phyloP scores from a whole-genome alignment of 2,888 invertebrate genomes.

The Nomada fucata region DNA sequence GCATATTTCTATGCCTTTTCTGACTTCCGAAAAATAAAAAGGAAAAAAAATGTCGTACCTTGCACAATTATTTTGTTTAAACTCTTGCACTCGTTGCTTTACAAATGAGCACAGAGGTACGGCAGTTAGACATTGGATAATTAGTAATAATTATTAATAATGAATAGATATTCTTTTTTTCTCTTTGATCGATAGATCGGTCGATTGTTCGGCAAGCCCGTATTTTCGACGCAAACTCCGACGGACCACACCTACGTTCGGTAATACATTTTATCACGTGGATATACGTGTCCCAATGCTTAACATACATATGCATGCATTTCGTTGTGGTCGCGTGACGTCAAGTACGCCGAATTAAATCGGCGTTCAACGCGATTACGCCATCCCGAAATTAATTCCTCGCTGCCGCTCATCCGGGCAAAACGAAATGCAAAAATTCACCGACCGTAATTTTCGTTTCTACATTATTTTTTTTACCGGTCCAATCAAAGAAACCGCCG shows the following conservation, averaged over 20 bases:
- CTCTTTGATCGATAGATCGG: slow-evolving; percentile 5
- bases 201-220: slow-evolving; percentile 7
- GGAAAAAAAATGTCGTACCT: too few relatives aligned
- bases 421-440: too few relatives aligned
- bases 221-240: slow-evolving; percentile 35
- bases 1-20: not conserved
- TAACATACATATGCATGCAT: slow-evolving; percentile 12
- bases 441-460: not conserved
- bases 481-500: not conserved
- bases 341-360: slow-evolving; percentile 25
- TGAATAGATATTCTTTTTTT: not conserved
- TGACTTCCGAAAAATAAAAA: too few relatives aligned
- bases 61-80: too few relatives aligned
- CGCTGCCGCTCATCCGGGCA: not conserved
- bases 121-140: too few relatives aligned
- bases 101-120: too few relatives aligned
- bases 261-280: slow-evolving; percentile 43
- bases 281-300: slow-evolving; percentile 42
- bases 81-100: too few relatives aligned
- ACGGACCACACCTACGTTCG: slow-evolving; percentile 50
- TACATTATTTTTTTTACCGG: not conserved
- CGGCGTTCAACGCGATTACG: slow-evolving; percentile 18
- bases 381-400: not conserved
- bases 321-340: not conserved
- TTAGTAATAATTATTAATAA: too few relatives aligned